Evolutionary conservation across 2,888 invertebrate genomes (phyloP), one percentile per base, ranked within the genome.

Genomic region (Pseudanteris insignis): DNA sequence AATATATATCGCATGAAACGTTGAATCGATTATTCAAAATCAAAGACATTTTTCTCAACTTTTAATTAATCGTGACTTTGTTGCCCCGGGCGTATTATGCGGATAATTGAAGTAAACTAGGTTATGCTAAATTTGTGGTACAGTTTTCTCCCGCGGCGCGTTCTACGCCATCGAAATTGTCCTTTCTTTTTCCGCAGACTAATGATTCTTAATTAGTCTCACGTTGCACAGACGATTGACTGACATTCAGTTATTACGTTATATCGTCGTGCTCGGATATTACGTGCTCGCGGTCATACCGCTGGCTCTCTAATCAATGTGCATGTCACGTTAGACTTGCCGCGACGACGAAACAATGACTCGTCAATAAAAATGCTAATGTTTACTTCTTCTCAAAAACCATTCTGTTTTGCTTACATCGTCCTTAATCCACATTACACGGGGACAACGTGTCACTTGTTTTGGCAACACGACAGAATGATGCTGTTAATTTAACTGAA

Each of bases 241-340:
- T 63, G 62, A 53, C 62, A 63, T 63, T 63, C 62, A 58, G 57
- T 44, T 57, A 53, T 63, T 58, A 58, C 53, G 53, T 53, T 53
- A 58, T 47, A 59, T 36, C 51, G 33, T 32, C 37, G 47, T 38
- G 59, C 53, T 43, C 60, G 60, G 54, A 54, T 54, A 48, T 54
- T 54, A 61, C 54, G 48, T 54, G 51, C 59, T 15, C 53, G 51
- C 41, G 7, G 40, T 53, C 46, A 59, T 51, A 53, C 51, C 47
- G 36, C 41, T 18, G 46, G 40, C 51, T 46, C 59, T 59, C 59
- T 53, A 59, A 59, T 59, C 59, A 51, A 46, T 46, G 58, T 46
- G 58, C 58, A 51, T 30, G 51, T 59, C 58, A 59, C 51, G 58
- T 59, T 40, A 51, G 51, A 33, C 32, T 21, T 34, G 15, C n/a